These are phyloP conservation scores for Cosmopolites sordidus DNA, from an alignment of 2,888 invertebrate genomes.

Conservation along the genomic window DNA sequence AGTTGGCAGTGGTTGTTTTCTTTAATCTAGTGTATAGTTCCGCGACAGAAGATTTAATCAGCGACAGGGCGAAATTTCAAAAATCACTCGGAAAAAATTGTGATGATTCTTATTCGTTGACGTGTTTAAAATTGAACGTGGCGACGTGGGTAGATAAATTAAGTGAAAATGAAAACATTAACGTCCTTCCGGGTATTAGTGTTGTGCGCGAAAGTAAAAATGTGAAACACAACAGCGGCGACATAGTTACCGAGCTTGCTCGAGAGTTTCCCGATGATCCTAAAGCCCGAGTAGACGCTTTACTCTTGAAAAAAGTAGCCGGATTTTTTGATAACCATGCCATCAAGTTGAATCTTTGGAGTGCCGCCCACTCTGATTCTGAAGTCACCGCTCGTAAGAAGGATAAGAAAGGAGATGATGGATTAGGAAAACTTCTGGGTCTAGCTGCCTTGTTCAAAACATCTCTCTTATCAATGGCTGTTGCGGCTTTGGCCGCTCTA, in stretches of 20 bases:
- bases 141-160: conserved; percentile 66
- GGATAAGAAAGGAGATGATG: conserved; percentile 35
- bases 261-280: conserved; percentile 66
- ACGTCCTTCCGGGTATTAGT: conserved; percentile 64
- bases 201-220: conserved; percentile 57
- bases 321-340: conserved; percentile 66
- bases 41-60: conserved; percentile 11
- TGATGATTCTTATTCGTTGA: conserved; percentile 56
- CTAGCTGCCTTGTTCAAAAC: conserved; percentile 55
- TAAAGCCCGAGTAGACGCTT: conserved; percentile 68
- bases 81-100: conserved; percentile 48
- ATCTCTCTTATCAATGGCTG: conserved; percentile 64
- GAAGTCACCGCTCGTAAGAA: conserved; percentile 52
- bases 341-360: conserved; percentile 58
- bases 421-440: conserved; percentile 46
- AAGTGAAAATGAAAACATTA: conserved; percentile 60
- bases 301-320: conserved; percentile 59
- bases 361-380: conserved; percentile 5
- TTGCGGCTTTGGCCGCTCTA: conserved; percentile 67
- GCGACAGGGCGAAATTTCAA: conserved; percentile 23
- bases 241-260: conserved; percentile 66
- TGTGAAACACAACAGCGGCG: conserved; percentile 55
- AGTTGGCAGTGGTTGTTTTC: neutral
- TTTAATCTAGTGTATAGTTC: neutral
- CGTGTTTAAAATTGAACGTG: conserved; percentile 69